Evolutionary conservation across 37 sponge, comb jelly and placozoan species (phyloP).

Genomic region (Cliona cf. orientalis): DNA sequence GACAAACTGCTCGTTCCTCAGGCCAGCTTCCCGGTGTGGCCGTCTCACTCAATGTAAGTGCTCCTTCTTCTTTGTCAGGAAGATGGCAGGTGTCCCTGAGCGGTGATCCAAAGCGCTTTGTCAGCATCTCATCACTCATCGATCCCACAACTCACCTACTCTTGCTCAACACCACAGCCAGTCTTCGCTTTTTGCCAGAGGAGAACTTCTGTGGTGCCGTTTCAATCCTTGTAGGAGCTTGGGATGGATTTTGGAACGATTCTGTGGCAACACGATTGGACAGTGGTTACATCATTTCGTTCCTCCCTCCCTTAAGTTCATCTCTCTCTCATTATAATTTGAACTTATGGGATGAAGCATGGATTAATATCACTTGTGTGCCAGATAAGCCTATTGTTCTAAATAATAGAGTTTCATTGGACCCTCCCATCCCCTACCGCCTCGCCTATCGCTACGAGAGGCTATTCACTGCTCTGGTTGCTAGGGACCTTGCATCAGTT

Average conservation of each 20-base stretch:
- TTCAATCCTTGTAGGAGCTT: slow-evolving; percentile 49
- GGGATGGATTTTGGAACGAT: slow-evolving; percentile 76
- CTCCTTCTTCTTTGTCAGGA: slow-evolving; percentile 11
- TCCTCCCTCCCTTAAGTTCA: not conserved
- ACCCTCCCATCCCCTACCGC: slow-evolving; percentile 67
- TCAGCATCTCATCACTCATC: slow-evolving; percentile 45
- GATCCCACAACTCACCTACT: slow-evolving; percentile 1
- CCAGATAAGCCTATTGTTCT: slow-evolving; percentile 45
- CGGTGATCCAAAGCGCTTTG: slow-evolving; percentile 51
- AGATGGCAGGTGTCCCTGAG: slow-evolving; percentile 76
- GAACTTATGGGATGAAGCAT: not conserved
- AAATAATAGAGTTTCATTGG: not conserved
- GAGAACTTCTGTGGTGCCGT: slow-evolving; percentile 62
- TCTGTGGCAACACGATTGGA: not conserved
- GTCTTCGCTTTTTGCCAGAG: slow-evolving; percentile 65
- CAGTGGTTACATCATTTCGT: slow-evolving; percentile 28
- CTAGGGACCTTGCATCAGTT: not conserved
- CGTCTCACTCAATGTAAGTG: slow-evolving; percentile 32
- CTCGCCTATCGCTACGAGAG: slow-evolving; percentile 62
- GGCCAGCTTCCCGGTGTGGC: slow-evolving; percentile 68
- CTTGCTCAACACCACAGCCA: slow-evolving; percentile 57
- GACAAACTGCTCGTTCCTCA: slow-evolving; percentile 9
- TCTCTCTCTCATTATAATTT: not conserved
- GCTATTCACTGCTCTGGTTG: slow-evolving; percentile 63
- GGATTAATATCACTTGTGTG: slow-evolving; percentile 12